phyloP scores from a whole-genome alignment of 2,113 vertebrate species.

The Puffinus mauretanicus region DNA sequence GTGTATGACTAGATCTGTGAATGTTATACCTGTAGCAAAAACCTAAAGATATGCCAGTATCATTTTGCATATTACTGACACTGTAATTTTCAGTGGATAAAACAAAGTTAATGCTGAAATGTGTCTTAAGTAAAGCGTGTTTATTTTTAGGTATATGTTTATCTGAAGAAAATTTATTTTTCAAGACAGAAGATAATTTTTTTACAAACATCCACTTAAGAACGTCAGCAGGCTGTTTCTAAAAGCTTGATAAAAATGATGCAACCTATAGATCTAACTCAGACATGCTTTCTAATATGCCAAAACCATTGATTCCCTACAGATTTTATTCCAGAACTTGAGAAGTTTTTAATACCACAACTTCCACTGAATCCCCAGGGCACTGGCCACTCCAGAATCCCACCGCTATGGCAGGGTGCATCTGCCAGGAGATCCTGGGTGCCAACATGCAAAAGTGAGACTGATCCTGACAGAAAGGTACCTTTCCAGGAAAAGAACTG shows the following conservation, averaged over 20 bases:
- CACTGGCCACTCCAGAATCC: background rate
- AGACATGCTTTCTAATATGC: background rate
- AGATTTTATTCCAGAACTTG: background rate
- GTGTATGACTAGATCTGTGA: background rate
- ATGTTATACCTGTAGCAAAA: background rate
- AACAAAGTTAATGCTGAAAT: background rate
- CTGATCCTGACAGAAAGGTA: background rate
- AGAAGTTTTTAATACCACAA: background rate
- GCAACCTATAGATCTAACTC: background rate
- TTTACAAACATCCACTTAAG: background rate
- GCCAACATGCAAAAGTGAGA: rapidly evolving
- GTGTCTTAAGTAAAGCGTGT: background rate
- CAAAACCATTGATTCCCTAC: background rate
- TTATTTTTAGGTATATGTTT: background rate
- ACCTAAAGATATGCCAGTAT: background rate
- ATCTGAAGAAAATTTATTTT: background rate
- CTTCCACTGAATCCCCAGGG: background rate
- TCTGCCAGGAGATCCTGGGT: background rate
- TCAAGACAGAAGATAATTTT: background rate
- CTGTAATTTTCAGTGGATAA: background rate
- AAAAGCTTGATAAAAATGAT: background rate
- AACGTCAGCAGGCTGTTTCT: background rate
- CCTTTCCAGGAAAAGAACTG: background rate
- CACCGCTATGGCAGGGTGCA: background rate
- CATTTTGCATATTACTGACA: background rate